Conservation (phyloP, 2,888 invertebrate species). For the Athalia cordata region DNA sequence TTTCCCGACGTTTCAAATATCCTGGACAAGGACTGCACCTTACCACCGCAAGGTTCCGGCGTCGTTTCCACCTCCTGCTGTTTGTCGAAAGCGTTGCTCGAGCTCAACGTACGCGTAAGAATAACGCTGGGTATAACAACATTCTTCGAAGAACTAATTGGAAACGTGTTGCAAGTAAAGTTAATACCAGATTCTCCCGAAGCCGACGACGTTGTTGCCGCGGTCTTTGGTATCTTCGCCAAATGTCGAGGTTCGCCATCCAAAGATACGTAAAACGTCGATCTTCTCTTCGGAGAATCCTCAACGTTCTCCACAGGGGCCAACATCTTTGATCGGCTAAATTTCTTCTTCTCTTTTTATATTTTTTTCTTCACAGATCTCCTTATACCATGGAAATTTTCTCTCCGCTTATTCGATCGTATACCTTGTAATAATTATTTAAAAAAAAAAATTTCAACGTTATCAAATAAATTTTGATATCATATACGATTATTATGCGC, state of each 20-base stretch:
- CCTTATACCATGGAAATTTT: neutral
- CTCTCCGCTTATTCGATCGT: neutral
- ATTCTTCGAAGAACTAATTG: slow-evolving; percentile 69
- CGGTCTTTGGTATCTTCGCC: slow-evolving; percentile 59
- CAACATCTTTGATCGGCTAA: neutral
- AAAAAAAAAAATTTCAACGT: no score
- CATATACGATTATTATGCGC: no score
- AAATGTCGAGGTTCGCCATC: slow-evolving; percentile 70
- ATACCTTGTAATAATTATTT: no score
- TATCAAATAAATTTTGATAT: no score
- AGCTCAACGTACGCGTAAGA: slow-evolving; percentile 65
- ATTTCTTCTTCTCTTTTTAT: neutral
- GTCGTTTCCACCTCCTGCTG: slow-evolving; percentile 36
- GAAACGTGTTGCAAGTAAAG: slow-evolving; percentile 77
- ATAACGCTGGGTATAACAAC: slow-evolving; percentile 56
- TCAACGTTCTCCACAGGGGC: slow-evolving; percentile 50
- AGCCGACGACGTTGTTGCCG: slow-evolving; percentile 53
- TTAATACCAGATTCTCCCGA: slow-evolving; percentile 66
- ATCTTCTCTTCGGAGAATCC: slow-evolving; percentile 76
- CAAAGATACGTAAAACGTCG: slow-evolving; percentile 85
- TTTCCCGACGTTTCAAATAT: slow-evolving; percentile 64
- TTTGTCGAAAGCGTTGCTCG: slow-evolving; percentile 44
- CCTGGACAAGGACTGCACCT: slow-evolving; percentile 69
- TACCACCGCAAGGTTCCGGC: slow-evolving; percentile 64
- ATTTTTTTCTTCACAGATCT: neutral